Evolutionary conservation across 2,113 vertebrate genomes (phyloP).

Genomic region (Xiphophorus maculatus): DNA sequence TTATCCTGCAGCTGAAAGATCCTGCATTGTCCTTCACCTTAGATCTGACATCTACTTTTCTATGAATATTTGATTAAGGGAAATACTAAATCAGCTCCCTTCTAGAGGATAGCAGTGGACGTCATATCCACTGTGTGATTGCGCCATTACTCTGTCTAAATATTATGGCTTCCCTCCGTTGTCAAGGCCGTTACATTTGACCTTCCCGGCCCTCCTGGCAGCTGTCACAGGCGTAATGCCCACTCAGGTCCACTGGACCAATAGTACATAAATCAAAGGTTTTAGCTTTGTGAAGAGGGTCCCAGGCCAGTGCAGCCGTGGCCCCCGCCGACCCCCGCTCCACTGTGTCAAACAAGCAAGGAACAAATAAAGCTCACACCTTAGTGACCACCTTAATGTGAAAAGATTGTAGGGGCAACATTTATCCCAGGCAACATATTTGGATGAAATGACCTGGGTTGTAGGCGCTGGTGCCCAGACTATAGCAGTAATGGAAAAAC

Average conservation of each 20-base stretch:
- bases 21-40: constrained; percentile 13
- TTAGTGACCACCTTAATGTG: no score
- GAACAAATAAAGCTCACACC: neutral
- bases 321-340: neutral
- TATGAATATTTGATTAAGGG: constrained; percentile 27
- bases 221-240: constrained; percentile 48
- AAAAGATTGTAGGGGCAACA: no score
- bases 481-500: no score
- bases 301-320: neutral
- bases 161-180: constrained; percentile 33
- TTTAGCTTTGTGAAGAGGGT: constrained; percentile 23
- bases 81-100: constrained; percentile 18
- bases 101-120: neutral
- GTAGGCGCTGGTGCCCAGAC: no score
- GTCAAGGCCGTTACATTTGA: constrained; percentile 44
- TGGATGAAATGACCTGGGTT: no score
- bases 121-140: constrained; percentile 18
- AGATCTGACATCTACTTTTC: constrained; percentile 22
- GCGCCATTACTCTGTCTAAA: constrained; percentile 28
- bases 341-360: constrained; percentile 2
- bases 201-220: constrained; percentile 36
- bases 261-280: constrained; percentile 47
- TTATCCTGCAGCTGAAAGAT: constrained; percentile 12
- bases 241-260: constrained; percentile 43
- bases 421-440: no score